phyloP scores from a whole-genome alignment of 2,113 vertebrate genomes.

The Phycodurus eques region DNA sequence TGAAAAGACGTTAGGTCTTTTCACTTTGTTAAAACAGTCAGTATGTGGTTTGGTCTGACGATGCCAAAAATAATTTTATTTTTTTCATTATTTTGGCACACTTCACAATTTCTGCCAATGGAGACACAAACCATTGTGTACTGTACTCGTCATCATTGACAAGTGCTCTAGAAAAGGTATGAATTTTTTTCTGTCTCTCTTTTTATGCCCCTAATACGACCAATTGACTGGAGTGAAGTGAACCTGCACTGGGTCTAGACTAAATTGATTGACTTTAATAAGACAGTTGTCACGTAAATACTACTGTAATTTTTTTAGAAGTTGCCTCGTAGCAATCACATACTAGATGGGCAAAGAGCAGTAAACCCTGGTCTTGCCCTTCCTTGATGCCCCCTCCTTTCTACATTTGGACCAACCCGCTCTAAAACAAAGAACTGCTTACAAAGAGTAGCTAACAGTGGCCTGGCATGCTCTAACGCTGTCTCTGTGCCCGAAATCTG shows the following conservation, averaged over 20 bases:
- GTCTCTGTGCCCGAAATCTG: constrained; percentile 51
- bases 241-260: background rate
- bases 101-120: background rate
- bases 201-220: background rate
- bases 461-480: constrained; percentile 44
- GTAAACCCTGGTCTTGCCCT: constrained; percentile 10
- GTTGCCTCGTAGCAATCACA: constrained; percentile 9
- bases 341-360: background rate
- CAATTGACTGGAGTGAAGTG: background rate
- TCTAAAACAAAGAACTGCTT: constrained; percentile 11
- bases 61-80: background rate
- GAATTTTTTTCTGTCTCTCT: background rate
- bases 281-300: background rate
- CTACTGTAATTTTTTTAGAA: background rate
- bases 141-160: background rate
- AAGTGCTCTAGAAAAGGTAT: background rate
- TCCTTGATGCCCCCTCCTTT: constrained; percentile 15
- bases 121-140: background rate
- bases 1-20: background rate
- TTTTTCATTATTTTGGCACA: background rate
- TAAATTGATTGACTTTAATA: background rate
- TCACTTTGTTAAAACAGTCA: background rate
- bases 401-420: constrained; percentile 20
- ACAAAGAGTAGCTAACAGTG: constrained; percentile 33
- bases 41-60: background rate